phyloP scores from a whole-genome alignment of 2,113 vertebrate genomes.

The Anarhynchus alexandrinus region DNA sequence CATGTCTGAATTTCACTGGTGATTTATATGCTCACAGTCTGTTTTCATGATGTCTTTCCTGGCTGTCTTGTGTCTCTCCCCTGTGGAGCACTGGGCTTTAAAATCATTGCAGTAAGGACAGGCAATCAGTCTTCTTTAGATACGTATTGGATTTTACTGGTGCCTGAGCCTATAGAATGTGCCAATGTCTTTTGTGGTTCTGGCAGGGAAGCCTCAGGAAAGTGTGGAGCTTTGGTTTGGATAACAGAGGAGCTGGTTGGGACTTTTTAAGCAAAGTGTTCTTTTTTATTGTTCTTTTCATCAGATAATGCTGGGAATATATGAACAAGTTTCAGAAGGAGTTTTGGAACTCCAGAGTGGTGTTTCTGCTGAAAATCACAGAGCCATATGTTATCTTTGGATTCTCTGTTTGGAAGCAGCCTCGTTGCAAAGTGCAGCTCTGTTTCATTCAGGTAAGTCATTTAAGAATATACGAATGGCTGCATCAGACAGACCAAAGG shows the following conservation, averaged over 20 bases:
- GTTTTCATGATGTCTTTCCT: slow-evolving; percentile 38
- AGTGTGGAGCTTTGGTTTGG: slow-evolving; percentile 42
- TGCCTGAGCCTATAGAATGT: background rate
- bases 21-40: slow-evolving; percentile 48
- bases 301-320: slow-evolving; percentile 26
- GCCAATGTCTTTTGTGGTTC: slow-evolving; percentile 57
- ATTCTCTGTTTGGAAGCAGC: background rate
- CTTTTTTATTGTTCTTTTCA: slow-evolving; percentile 35
- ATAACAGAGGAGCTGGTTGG: background rate
- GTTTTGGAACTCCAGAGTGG: background rate
- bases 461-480: background rate
- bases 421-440: background rate
- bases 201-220: slow-evolving; percentile 22
- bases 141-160: slow-evolving; percentile 17
- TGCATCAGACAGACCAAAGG: background rate
- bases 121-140: slow-evolving; percentile 54
- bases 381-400: background rate
- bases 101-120: slow-evolving; percentile 34
- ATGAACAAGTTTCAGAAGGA: slow-evolving; percentile 16
- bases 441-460: background rate
- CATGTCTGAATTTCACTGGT: slow-evolving; percentile 1
- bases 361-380: slow-evolving; percentile 25
- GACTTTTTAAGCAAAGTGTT: background rate
- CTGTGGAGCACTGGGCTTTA: slow-evolving; percentile 34
- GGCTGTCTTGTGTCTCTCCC: slow-evolving; percentile 42